Evolutionary conservation across 2,888 invertebrate species (phyloP).

Genomic region (Panzeria rudis): DNA sequence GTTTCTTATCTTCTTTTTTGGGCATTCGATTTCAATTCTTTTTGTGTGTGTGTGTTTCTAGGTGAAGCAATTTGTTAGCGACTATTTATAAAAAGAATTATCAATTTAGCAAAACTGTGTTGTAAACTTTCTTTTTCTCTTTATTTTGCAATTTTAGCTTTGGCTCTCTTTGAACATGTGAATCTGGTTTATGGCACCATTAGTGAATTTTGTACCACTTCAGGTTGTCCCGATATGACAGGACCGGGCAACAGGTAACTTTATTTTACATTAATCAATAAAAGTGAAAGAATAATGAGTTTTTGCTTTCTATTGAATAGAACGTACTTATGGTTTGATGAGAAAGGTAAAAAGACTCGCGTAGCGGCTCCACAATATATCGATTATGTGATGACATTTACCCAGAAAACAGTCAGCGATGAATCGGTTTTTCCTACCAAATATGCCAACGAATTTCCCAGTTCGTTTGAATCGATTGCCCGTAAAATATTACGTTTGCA

Average conservation of each 20-base stretch:
- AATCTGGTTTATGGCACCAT: slow-evolving; percentile 99
- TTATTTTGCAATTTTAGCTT: slow-evolving; percentile 86
- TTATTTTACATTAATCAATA: background rate
- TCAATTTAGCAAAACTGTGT: background rate
- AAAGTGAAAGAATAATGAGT: slow-evolving; percentile 20
- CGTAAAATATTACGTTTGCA: slow-evolving; percentile 97
- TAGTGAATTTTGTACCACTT: slow-evolving; percentile 99
- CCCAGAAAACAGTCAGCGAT: slow-evolving; percentile 98
- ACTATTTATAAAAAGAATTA: slow-evolving; percentile 15
- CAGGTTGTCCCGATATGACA: slow-evolving; percentile 97
- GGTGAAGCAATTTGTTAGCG: slow-evolving; percentile 14
- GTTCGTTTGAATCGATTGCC: slow-evolving; percentile 96
- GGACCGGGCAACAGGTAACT: slow-evolving; percentile 95
- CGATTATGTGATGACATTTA: slow-evolving; percentile 99
- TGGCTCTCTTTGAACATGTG: slow-evolving; percentile 99
- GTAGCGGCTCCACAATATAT: slow-evolving; percentile 99
- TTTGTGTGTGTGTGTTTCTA: background rate
- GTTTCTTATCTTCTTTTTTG: slow-evolving; percentile 2
- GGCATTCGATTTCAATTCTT: slow-evolving; percentile 8
- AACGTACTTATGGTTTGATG: slow-evolving; percentile 99
- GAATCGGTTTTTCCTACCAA: slow-evolving; percentile 99
- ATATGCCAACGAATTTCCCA: slow-evolving; percentile 97
- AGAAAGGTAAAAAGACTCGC: slow-evolving; percentile 98
- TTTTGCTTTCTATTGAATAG: slow-evolving; percentile 85
- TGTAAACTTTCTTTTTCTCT: slow-evolving; percentile 40